Percentiles rank a stretch among this genome's conserved stretches.
These are phyloP conservation scores for Arctopsyche grandis DNA, from an alignment of 1,140 invertebrate species.

Conservation along the genomic window DNA sequence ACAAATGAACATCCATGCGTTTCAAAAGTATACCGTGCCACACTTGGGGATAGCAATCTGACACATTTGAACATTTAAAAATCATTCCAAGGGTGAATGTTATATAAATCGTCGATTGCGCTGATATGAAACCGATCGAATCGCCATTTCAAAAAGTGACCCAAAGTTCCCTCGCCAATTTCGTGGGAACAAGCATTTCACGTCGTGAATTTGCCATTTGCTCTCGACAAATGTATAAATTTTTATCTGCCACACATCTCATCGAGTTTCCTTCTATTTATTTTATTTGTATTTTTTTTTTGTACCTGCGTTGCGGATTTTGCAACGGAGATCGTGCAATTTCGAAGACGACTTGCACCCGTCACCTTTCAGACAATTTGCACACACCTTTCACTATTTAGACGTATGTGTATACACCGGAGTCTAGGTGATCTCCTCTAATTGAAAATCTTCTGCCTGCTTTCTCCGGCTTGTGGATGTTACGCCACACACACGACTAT, in stretches of 20 bases:
- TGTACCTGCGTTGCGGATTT: background rate
- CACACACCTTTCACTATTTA: constrained; percentile 14
- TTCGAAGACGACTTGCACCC: background rate
- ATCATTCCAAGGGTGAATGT: no score
- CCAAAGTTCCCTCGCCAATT: no score
- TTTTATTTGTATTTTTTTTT: background rate
- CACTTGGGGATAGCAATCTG: no score
- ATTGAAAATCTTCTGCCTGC: constrained; percentile 32
- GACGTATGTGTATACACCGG: background rate
- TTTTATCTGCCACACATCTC: background rate
- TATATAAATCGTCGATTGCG: no score
- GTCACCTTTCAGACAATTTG: constrained; percentile 12
- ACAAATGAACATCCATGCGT: no score
- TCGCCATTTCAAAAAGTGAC: no score
- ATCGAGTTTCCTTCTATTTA: background rate
- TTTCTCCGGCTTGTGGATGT: constrained; percentile 8
- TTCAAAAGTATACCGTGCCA: no score
- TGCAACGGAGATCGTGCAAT: background rate
- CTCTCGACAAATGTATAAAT: background rate
- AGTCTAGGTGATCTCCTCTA: constrained; percentile 2
- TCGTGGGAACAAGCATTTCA: background rate
- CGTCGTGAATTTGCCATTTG: constrained; percentile 17
- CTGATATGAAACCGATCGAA: no score
- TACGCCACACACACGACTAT: background rate
- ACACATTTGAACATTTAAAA: no score